Base-by-base conservation (phyloP, 2,888 invertebrate genomes). In the Alentia gelatinosa region DNA sequence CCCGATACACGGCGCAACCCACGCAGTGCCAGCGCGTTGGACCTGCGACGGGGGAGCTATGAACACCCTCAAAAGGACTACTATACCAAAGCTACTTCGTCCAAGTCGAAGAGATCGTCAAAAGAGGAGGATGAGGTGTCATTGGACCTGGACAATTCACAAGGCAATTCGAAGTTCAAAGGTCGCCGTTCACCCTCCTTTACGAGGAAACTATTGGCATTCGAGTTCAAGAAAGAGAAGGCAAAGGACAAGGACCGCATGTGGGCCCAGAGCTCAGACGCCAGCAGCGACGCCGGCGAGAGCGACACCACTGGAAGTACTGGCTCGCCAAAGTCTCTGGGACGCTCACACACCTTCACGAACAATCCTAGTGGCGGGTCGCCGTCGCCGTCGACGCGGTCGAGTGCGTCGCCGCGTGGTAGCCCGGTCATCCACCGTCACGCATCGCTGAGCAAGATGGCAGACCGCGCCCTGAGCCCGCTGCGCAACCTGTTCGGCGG, bases 361-460 rank as follows among this genome's bases (percentile, higher is more conserved):
- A 89, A 35, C 56, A 47, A 30, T 19, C n/a, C 86, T 12, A n/a
- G 63, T 9, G 79, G 79, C 35, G 35, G 37, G 37, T 79, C 79
- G 19, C 79, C 79, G 39, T 79, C 79, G 37, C 39, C 89, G 4
- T 40, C 40, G 33, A 30, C 91, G 39, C 47, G 84, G 26, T 39
- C 90, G 33, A 50, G 56, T 33, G 33, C 37, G 19, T 91, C 91
- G n/a, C 91, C 91, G 23, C 39, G 89, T 26, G 40, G 86, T n/a
- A 91, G 91, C 37, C 91, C 91, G 26, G 23, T 89, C 23, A n/a
- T 91, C 42, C 89, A 89, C 50, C 9, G 91, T 15, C 91, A 91
- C 47, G 75, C 79, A 12, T 90, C 90, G 23, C 68, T 91, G 40
- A 42, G 74, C 33, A 89, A 89, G 79, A 68, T 56, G 75, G 91